Base-by-base conservation (phyloP, 2,888 invertebrate species). In the Ischnura elegans region DNA sequence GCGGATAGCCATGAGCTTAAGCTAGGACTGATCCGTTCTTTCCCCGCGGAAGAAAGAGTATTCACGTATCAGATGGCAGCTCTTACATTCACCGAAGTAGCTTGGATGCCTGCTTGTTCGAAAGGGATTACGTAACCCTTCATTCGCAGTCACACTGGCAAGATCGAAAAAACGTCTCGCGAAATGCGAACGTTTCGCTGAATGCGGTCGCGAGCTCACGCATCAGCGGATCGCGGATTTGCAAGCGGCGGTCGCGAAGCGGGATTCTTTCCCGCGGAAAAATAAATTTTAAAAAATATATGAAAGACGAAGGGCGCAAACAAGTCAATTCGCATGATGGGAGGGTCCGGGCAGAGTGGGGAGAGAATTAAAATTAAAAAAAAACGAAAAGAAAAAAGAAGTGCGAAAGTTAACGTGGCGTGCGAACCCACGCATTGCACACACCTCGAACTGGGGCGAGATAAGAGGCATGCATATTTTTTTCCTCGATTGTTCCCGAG, bases 241-340 rank as follows among this genome's bases (percentile, higher is more conserved):
- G 36, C 36, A 6, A 29, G 29, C 36, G 29, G 36, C 76, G 16
- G 25, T 36, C 29, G n/a, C n/a, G n/a, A n/a, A n/a, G n/a, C n/a
- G n/a, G 51, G 16, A 2, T 51, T 51, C 19, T 36, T 36, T 13
- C 76, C 36, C 76, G 76, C 36, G 76, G 25, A 51, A 76, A 76
- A 76, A 10, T 76, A 76, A n/a, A n/a, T n/a, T n/a, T n/a, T n/a
- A n/a, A n/a, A n/a, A n/a, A n/a, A n/a, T n/a, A n/a, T n/a, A n/a
- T n/a, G n/a, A n/a, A n/a, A n/a, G n/a, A n/a, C n/a, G n/a, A n/a
- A n/a, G 76, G 36, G 76, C 76, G 36, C 76, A 76, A 76, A 76
- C 76, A 76, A 76, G 76, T 76, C 76, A 76, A 76, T 76, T 76
- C 76, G 76, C 76, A 51, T n/a, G n/a, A n/a, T n/a, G 76, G 76